Percentiles rank a stretch among this genome's conserved stretches.
These are phyloP conservation scores for Aphelinus certus DNA, from an alignment of 1,140 invertebrate species.

Conservation along the genomic window DNA sequence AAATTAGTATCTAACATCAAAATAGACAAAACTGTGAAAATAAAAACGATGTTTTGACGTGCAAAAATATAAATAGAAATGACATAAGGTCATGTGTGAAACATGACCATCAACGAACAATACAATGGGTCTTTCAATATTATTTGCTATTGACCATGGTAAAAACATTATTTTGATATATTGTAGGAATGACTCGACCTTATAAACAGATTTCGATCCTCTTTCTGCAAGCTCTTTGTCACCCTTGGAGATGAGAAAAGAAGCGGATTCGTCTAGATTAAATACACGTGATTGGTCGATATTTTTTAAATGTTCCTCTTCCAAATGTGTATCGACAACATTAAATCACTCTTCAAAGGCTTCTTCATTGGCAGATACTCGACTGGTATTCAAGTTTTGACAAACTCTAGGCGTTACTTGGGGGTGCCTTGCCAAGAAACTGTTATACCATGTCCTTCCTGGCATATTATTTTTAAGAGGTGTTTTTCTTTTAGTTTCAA, in stretches of 20 bases:
- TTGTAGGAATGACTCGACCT: constrained; percentile 36
- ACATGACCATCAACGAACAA: constrained; percentile 57
- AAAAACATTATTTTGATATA: constrained; percentile 29
- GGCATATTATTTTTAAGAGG: constrained; percentile 43
- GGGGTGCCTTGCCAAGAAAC: constrained; percentile 50
- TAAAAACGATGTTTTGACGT: no score
- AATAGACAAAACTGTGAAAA: no score
- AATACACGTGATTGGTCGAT: constrained; percentile 52
- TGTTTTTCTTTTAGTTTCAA: constrained; percentile 24
- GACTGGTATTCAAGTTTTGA: constrained; percentile 37
- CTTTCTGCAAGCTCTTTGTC: constrained; percentile 51
- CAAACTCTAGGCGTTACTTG: constrained; percentile 42
- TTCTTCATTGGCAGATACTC: constrained; percentile 1
- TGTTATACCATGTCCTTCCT: constrained; percentile 50
- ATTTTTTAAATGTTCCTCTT: constrained; percentile 40
- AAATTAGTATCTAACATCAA: no score
- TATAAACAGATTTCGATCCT: constrained; percentile 48
- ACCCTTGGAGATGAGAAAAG: constrained; percentile 52
- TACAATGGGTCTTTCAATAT: constrained; percentile 47
- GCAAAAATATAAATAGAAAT: no score
- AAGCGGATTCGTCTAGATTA: constrained; percentile 57
- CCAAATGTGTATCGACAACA: constrained; percentile 44
- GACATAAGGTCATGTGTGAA: constrained; percentile 54
- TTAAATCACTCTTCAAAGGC: constrained; percentile 26
- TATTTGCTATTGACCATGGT: constrained; percentile 46